phyloP scores from a whole-genome alignment of 2,113 vertebrate genomes.

The cattle (Bos taurus) region ARS-UCD2.0 NC_037349.1:7247001-7247500 shows the following conservation, averaged over 20 bases:
- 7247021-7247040: not conserved
- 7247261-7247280: not conserved
- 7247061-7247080: not conserved
- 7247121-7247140: not conserved
- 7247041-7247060: not conserved
- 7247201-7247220: not conserved
- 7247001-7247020: not conserved
- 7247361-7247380: accelerated
- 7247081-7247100: not conserved
- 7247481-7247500: not conserved
- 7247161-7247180: not conserved
- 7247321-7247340: not conserved
- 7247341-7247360: not conserved
- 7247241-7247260: not conserved
- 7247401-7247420: not conserved
- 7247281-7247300: not conserved
- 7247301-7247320: not conserved
- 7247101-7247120: not conserved
- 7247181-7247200: not conserved
- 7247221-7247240: not conserved
- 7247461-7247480: not conserved
- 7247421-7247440: not conserved
- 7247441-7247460: not conserved
- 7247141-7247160: accelerated
- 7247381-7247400: not conserved